Evolutionary conservation across 2,113 vertebrate species (phyloP).

Genomic region (Saimiri boliviensis): DNA sequence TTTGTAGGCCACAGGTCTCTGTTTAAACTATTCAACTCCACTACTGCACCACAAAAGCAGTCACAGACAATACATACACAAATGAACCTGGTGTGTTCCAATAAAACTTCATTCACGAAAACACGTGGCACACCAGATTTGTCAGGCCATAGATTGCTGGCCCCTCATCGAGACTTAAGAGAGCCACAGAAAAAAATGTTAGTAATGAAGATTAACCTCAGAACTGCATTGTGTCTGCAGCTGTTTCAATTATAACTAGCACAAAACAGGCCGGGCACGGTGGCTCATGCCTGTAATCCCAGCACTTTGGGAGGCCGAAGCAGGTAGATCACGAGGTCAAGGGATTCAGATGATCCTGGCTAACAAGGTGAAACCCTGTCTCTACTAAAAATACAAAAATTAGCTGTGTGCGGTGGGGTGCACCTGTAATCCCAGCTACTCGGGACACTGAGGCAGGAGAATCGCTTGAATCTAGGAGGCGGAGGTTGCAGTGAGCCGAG

Average conservation of each 20-base stretch:
- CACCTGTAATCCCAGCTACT: too few relatives aligned
- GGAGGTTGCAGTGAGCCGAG: too few relatives aligned
- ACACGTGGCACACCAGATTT: not conserved
- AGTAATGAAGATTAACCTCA: not conserved
- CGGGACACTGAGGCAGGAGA: too few relatives aligned
- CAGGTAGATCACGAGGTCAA: too few relatives aligned
- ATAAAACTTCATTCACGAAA: constrained; percentile 47
- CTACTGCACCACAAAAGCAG: not conserved
- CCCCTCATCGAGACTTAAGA: not conserved
- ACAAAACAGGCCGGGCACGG: not conserved
- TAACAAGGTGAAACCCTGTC: too few relatives aligned
- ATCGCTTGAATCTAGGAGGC: too few relatives aligned
- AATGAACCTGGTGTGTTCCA: not conserved
- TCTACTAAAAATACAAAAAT: too few relatives aligned
- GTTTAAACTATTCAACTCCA: not conserved
- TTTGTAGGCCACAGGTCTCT: not conserved
- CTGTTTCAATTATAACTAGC: not conserved
- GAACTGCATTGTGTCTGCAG: not conserved
- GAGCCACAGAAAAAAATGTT: not conserved
- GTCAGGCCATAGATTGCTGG: not conserved
- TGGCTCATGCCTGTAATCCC: too few relatives aligned
- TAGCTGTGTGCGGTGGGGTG: too few relatives aligned
- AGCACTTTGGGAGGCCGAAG: too few relatives aligned
- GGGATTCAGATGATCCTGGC: too few relatives aligned
- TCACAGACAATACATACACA: not conserved